Conservation (phyloP, 2,888 invertebrate species). For the Spatulosminthurus flaviceps region DNA sequence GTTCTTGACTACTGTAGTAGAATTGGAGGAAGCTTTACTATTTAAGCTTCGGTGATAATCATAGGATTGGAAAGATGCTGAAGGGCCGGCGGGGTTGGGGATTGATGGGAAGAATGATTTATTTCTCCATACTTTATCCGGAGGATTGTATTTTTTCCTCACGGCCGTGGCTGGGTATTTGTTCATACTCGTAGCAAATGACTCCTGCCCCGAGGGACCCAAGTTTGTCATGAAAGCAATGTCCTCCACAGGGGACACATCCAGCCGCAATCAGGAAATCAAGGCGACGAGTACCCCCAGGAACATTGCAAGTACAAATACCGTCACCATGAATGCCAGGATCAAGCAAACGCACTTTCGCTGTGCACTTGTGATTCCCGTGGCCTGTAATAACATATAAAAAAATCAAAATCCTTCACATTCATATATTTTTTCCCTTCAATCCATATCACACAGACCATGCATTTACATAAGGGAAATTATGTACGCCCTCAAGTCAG, state of each 20-base stretch:
- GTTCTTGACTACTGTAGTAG: too few species aligned
- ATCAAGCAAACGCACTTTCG: constrained; percentile 64
- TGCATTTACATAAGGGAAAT: too few species aligned
- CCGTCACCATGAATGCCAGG: constrained; percentile 63
- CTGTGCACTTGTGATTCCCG: constrained; percentile 64
- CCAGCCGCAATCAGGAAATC: constrained; percentile 63
- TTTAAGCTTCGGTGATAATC: too few species aligned
- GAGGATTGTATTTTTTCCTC: neutral
- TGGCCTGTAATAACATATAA: constrained; percentile 55
- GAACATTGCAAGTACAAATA: constrained; percentile 64
- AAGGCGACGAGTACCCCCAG: constrained; percentile 64
- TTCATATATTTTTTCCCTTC: neutral
- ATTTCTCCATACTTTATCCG: neutral
- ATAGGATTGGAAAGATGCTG: too few species aligned
- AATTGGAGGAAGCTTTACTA: too few species aligned
- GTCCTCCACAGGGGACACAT: constrained; percentile 22
- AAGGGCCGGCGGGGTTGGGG: too few species aligned
- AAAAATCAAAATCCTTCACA: neutral
- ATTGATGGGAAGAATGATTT: neutral
- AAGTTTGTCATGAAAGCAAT: neutral
- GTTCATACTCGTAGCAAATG: constrained; percentile 7
- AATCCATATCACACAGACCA: too few species aligned
- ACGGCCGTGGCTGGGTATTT: neutral
- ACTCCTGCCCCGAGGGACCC: neutral
- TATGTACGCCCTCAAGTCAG: too few species aligned